Conservation (phyloP, 1,140 invertebrate genomes). For the Neodiprion fabricii region DNA sequence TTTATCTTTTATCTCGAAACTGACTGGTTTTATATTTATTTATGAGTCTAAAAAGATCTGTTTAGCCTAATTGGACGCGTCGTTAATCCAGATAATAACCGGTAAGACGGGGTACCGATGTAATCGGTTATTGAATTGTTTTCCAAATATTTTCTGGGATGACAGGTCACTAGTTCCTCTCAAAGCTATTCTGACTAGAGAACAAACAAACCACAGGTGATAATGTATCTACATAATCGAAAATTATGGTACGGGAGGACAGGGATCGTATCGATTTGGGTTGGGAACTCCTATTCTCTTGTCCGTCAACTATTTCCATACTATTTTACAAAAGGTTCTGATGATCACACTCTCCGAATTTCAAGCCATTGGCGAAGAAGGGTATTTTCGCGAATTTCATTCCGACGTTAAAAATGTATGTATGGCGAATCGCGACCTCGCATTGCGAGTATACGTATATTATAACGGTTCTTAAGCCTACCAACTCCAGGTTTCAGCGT, state of each 20-base stretch:
- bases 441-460: not conserved
- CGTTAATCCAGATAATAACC: slow-evolving; percentile 3
- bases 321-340: too few relatives aligned
- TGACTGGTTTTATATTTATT: slow-evolving; percentile 1
- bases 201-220: not conserved
- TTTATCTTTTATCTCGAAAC: slow-evolving; percentile 11
- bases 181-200: not conserved
- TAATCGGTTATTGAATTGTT: not conserved
- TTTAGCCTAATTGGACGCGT: slow-evolving; percentile 10
- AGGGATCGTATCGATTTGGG: too few relatives aligned
- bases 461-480: not conserved
- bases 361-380: not conserved
- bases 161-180: not conserved
- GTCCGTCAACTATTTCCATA: too few relatives aligned
- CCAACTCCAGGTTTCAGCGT: not conserved
- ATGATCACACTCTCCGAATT: too few relatives aligned
- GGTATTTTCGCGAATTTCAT: not conserved
- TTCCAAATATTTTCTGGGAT: not conserved
- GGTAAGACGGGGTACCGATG: not conserved
- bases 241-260: too few relatives aligned
- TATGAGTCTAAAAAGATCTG: slow-evolving; percentile 6
- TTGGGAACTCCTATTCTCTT: too few relatives aligned
- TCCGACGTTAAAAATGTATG: not conserved
- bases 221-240: too few relatives aligned
- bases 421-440: not conserved